Conservation (phyloP, 2,113 vertebrate species). For the Dicaeum eximium region DNA sequence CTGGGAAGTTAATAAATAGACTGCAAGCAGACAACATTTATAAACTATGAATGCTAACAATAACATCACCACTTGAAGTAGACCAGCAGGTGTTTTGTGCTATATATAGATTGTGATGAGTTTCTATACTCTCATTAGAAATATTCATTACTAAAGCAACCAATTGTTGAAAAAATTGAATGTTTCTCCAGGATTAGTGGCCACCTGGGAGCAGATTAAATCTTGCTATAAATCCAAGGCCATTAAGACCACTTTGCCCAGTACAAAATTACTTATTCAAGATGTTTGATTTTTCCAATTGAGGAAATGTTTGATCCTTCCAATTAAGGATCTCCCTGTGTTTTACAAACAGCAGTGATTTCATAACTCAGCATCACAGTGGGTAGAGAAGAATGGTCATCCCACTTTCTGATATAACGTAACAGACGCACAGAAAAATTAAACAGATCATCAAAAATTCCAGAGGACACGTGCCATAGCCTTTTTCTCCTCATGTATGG, state of each 20-base stretch:
- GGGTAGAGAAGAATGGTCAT: background rate
- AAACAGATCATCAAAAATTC: background rate
- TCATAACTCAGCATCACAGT: background rate
- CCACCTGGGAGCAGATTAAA: conserved; percentile 33
- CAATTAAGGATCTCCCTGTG: conserved; percentile 13
- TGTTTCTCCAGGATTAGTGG: conserved; percentile 41
- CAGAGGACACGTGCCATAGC: background rate
- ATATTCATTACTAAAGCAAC: background rate
- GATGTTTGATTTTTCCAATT: background rate
- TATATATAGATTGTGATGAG: background rate
- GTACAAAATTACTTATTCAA: conserved; percentile 12
- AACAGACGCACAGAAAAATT: background rate
- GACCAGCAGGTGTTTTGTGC: background rate
- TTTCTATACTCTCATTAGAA: background rate
- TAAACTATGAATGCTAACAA: background rate
- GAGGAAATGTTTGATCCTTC: background rate
- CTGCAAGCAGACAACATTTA: background rate
- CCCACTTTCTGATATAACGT: background rate
- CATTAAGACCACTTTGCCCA: conserved; percentile 44
- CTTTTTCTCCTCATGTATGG: background rate
- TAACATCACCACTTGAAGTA: background rate
- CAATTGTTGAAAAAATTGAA: background rate
- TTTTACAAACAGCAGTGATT: conserved; percentile 47
- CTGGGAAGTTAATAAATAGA: background rate
- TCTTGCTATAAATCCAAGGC: background rate